Percentiles rank a stretch among this genome's conserved stretches.
phyloP scores from a whole-genome alignment of 2,113 vertebrate genomes.

The Labeo catla region DNA sequence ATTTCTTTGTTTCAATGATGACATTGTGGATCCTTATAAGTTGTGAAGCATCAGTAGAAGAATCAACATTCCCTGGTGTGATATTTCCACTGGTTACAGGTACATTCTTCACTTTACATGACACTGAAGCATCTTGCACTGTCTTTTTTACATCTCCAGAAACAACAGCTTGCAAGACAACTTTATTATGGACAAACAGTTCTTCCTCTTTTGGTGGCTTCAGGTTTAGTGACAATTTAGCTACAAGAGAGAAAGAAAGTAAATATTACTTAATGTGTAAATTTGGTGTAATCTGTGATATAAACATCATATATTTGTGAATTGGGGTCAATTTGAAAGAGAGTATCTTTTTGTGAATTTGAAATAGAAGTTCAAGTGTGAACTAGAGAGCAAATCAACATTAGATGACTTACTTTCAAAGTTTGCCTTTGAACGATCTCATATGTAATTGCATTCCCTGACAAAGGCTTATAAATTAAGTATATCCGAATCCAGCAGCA shows the following conservation, averaged over 20 bases:
- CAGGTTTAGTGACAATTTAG: not conserved
- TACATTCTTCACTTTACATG: not conserved
- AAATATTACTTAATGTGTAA: not conserved
- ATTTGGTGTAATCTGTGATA: no score
- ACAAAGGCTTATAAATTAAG: no score
- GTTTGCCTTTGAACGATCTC: no score
- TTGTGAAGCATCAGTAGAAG: fast-evolving
- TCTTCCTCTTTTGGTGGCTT: conserved; percentile 2
- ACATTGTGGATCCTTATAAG: not conserved
- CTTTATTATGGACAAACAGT: not conserved
- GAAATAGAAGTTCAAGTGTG: not conserved
- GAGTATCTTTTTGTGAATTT: not conserved
- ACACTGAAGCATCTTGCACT: not conserved
- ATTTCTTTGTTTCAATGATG: not conserved
- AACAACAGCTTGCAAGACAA: conserved; percentile 24
- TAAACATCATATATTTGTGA: not conserved
- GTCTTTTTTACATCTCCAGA: not conserved
- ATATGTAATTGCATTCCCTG: no score
- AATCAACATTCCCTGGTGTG: not conserved
- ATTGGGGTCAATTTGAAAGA: not conserved
- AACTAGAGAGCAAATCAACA: not conserved
- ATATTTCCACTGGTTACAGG: fast-evolving
- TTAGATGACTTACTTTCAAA: conserved; percentile 7
- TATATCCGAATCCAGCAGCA: no score
- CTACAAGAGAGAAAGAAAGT: not conserved